phyloP scores from a whole-genome alignment of 2,888 invertebrate genomes.

The Palloptera scutellata region DNA sequence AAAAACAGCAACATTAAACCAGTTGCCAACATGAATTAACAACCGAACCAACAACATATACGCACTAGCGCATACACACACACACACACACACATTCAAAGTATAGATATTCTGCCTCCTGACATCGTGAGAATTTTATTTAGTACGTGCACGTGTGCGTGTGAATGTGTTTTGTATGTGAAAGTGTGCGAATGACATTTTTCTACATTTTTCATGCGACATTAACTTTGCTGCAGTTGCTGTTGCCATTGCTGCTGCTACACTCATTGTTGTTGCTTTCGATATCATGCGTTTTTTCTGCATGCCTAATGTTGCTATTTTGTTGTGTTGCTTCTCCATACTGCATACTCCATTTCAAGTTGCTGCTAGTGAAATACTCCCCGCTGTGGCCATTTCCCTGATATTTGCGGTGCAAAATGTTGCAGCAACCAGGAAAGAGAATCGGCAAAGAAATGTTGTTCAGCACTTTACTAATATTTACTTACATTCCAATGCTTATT shows the following conservation, averaged over 20 bases:
- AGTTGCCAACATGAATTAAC: conserved; percentile 4
- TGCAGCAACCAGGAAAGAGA: too few species aligned
- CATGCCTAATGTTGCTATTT: conserved; percentile 11
- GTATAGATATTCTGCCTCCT: not conserved
- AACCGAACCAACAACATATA: not conserved
- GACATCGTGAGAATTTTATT: too few species aligned
- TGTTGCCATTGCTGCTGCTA: conserved; percentile 24
- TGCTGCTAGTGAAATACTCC: not conserved
- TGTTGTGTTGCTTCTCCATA: conserved; percentile 11
- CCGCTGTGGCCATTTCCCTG: conserved; percentile 12
- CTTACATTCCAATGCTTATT: too few species aligned
- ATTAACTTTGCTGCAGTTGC: conserved; percentile 28
- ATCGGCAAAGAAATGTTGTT: too few species aligned
- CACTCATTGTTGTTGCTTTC: conserved; percentile 11
- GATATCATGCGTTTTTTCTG: not conserved
- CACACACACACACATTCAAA: not conserved
- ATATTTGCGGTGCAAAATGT: too few species aligned
- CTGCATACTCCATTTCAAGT: conserved; percentile 13
- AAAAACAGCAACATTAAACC: not conserved
- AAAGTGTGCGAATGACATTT: conserved; percentile 45
- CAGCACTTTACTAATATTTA: too few species aligned
- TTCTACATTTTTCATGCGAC: conserved; percentile 38
- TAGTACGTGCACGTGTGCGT: conserved; percentile 8
- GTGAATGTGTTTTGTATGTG: not conserved
- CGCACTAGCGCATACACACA: not conserved